Evolutionary conservation across 2,797 vertebrate species (phyloP), one percentile per base, ranked within the genome.

Genomic region (Iguana delicatissima): DNA sequence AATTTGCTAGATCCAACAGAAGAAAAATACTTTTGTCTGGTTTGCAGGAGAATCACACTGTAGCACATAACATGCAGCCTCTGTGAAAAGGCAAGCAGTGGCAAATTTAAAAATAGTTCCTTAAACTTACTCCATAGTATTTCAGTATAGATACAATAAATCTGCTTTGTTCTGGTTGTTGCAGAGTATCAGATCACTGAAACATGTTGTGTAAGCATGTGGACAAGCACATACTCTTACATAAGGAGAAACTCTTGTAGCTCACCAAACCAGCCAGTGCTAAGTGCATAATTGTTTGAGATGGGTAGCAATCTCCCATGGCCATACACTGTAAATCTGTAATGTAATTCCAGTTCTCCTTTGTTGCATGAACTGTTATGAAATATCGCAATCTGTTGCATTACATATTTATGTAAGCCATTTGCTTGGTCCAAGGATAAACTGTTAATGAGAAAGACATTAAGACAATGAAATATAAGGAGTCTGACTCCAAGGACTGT

Each of bases 401-500:
- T 95, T 92, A 80, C 10, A 0, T 89, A 93, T 92, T 52, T 85
- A 84, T 89, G 80, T 82, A 90, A 92, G 93, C 89, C 89, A 72
- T 92, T 88, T 90, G 81, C 35, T 91, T 94, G 91, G 94, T 94
- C 91, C 80, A 8, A 52, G 12, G 42, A 85, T 57, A 59, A 87
- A 91, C 86, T 42, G 89, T 92, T 93, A 94, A 94, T 55, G 83
- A 92, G 89, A 86, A 89, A 93, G 93, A 89, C 91, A 72, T 91
- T 91, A 86, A 89, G 93, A 96, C 86, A 88, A 94, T 57, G 95
- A 95, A 96, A 91, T 91, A 95, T 90, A 95, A 94, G 89, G 89
- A 93, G 59, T 96, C 89, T 94, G 95, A 95, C 92, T 93, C 94
- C 92, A 93, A 91, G 87, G 96, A 90, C 94, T 92, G 88, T 92